These are phyloP conservation scores for Centropus unirufus DNA, from an alignment of 2,113 vertebrate genomes.

Conservation along the genomic window DNA sequence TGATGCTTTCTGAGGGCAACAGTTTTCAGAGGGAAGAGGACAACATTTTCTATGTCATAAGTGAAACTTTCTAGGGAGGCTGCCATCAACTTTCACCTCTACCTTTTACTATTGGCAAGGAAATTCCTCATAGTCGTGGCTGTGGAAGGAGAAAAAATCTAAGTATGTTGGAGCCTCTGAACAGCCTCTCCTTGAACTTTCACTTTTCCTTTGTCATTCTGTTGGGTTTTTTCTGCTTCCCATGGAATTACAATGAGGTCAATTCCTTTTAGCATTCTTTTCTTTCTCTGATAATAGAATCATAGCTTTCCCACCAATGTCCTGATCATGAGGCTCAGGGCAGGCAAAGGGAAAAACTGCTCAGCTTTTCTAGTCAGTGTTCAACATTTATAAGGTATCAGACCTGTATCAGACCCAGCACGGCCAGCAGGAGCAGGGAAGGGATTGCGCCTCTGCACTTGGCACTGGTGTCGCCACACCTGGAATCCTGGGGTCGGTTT, in stretches of 20 bases:
- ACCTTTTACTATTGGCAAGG: not conserved
- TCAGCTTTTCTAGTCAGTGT: not conserved
- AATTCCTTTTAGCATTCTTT: not conserved
- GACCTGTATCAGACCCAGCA: too few relatives aligned
- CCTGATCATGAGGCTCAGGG: rapidly evolving
- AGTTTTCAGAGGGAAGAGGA: not conserved
- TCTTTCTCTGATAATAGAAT: not conserved
- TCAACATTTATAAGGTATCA: not conserved
- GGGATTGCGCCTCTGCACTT: too few relatives aligned
- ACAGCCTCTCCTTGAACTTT: not conserved
- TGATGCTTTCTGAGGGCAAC: too few relatives aligned
- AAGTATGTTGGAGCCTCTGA: not conserved
- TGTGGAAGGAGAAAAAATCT: not conserved
- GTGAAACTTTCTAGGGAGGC: not conserved
- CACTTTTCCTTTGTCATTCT: not conserved
- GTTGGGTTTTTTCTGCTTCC: not conserved
- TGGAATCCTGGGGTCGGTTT: too few relatives aligned
- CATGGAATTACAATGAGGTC: not conserved
- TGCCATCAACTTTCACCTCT: too few relatives aligned
- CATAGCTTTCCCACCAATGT: not conserved
- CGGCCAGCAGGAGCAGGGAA: too few relatives aligned
- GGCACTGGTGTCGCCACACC: too few relatives aligned
- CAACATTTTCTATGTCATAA: rapidly evolving
- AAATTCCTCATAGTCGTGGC: not conserved
- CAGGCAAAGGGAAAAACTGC: not conserved